A percentile compares a stretch with the other conserved stretches of the same genome.
Evolutionary conservation across 2,888 invertebrate genomes (phyloP).

Genomic region (Dromius quadrimaculatus): DNA sequence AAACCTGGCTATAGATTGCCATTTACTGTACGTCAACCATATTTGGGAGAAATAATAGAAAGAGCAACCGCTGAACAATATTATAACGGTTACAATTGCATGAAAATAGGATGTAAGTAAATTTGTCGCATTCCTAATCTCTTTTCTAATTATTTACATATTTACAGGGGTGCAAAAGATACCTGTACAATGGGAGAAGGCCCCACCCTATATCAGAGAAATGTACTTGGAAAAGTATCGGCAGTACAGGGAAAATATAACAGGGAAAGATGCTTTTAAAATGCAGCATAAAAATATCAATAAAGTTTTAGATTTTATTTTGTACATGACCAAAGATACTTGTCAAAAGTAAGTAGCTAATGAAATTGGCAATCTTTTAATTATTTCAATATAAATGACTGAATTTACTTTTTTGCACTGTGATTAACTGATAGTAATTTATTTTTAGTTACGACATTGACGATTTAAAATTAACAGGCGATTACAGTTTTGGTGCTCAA

Average conservation of each 20-base stretch:
- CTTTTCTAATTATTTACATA: conserved; percentile 49
- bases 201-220: conserved; percentile 77
- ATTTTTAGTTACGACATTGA: conserved; percentile 75
- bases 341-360: conserved; percentile 65
- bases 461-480: conserved; percentile 85
- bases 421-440: no score
- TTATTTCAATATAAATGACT: background rate
- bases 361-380: background rate
- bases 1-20: conserved; percentile 90
- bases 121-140: conserved; percentile 32
- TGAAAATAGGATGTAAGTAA: conserved; percentile 89
- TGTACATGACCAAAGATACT: conserved; percentile 73
- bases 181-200: conserved; percentile 85
- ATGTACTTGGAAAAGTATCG: conserved; percentile 80
- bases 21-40: conserved; percentile 87
- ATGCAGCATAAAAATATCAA: conserved; percentile 80
- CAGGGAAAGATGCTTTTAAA: conserved; percentile 76
- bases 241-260: conserved; percentile 79
- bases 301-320: conserved; percentile 81
- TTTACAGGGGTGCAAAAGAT: conserved; percentile 84
- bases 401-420: no score
- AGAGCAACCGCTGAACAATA: conserved; percentile 93
- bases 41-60: conserved; percentile 93
- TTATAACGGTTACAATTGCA: conserved; percentile 92
- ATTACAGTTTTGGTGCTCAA: conserved; percentile 87